phyloP scores from a whole-genome alignment of 2,113 vertebrate species.

The Manacus vitellinus region DNA sequence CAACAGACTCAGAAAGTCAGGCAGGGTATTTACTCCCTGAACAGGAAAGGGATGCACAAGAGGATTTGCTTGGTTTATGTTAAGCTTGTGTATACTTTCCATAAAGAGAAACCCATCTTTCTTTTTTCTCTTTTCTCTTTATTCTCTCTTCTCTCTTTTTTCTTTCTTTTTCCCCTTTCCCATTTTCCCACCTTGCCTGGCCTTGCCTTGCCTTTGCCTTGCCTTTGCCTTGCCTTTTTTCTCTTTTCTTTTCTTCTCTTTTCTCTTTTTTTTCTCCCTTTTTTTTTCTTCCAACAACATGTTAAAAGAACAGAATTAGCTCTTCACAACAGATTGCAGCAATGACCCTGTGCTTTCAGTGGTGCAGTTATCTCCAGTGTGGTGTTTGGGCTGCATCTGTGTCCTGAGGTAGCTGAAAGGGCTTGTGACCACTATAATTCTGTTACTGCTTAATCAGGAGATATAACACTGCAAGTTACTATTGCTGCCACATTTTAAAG shows the following conservation, averaged over 20 bases:
- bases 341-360: neutral
- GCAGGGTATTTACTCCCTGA: neutral
- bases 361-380: neutral
- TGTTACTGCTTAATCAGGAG: neutral
- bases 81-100: neutral
- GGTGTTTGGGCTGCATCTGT: neutral
- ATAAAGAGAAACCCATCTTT: neutral
- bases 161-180: no score
- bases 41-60: neutral
- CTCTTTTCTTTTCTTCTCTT: accelerated
- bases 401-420: neutral
- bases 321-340: neutral
- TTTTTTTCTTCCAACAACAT: neutral
- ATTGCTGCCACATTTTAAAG: neutral
- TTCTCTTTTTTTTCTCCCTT: accelerated
- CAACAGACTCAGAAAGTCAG: neutral
- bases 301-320: neutral
- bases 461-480: neutral
- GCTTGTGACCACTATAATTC: neutral
- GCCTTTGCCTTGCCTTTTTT: neutral
- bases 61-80: neutral
- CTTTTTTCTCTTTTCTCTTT: no score
- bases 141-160: no score
- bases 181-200: no score
- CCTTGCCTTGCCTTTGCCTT: no score